Evolutionary conservation across 2,888 invertebrate species (phyloP), one percentile per base, ranked within the genome.

Genomic region (Epicampocera succincta): DNA sequence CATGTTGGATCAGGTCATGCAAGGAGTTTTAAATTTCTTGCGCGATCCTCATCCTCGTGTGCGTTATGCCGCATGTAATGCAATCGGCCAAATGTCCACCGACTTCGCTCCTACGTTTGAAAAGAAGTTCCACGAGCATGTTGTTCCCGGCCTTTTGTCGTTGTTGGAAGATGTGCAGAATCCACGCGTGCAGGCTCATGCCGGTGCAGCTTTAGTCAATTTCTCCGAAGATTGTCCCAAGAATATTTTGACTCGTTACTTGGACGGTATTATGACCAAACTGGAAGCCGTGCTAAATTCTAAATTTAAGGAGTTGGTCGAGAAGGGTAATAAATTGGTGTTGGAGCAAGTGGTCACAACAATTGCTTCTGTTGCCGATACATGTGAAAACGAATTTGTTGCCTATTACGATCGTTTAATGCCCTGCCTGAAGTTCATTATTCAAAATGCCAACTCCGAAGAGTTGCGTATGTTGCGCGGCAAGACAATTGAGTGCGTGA

Each of bases 141-240:
- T 99, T 56, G 96, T 99, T 40, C 97, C 98, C 11, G 97, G 97
- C 13, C 92, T 99, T 42, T 92, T 99, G 48, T 93, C 95, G 92
- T 93, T 98, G 48, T 93, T 99, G 65, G 97, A 97, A 86, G 98
- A 99, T 90, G 95, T 96, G 87, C 94, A 93, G 8, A 97, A 97
- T 91, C 99, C 99, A 0, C 93, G 99, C 85, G 99, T 99, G 82
- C 92, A 95, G 92, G 94, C 95, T 71, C 95, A 95, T 86, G 94
- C 94, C 86, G 96, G 98, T 56, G 99, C 99, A 66, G 99, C 99
- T 60, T 93, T 99, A 84, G 99, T 99, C 1, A 99, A 99, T 92
- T 99, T 99, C 92, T 98, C 98, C 88, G 99, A 99, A 92, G 99
- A 99, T 91, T 99, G 99, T 90, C 98, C 99, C 0, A 99, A 99